Evolutionary conservation across 2,888 invertebrate species (phyloP), one percentile per base, ranked within the genome.

Genomic region (Micropterix aruncella): DNA sequence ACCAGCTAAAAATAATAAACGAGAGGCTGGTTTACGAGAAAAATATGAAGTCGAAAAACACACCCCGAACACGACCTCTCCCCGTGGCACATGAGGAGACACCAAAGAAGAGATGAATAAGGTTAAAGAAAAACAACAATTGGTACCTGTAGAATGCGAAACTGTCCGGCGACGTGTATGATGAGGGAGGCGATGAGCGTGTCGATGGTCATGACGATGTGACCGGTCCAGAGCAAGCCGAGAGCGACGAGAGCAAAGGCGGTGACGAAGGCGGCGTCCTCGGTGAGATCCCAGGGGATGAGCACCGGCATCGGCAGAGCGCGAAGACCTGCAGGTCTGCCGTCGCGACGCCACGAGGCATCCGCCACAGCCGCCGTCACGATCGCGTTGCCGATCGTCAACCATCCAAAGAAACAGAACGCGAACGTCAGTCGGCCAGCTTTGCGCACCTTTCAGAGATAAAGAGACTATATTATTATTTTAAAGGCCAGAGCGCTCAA

Each of bases 161-260:
- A 70, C 50, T 70, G 70, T 2, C 62, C 55, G 45, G 67, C 66
- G 66, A 69, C 67, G 42, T 69, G 69, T 1, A 69, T 52, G 44
- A 70, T 66, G 14, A 70, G 52, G 2, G 69, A 63, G 4, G 62
- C 70, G 46, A 70, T 66, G 47, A 69, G 66, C 1, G 69, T 69
- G 47, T 70, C 70, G 42, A 69, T 66, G 0, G 60, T 60, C 66
- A 70, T 65, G 9, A 70, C 66, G 37, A 70, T 69, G 42, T 69
- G 68, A 2, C 69, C 70, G 0, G 69, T 70, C 69, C 69, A 70
- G 14, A 70, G 51, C 17, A 70, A 51, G 1, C 70, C 70, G 2
- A 64, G 50, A 9, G 66, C 64, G 53, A 68, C 69, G 7, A 70
- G 51, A 2, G 61, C 52, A 48, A 66, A 67, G 0, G 70, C 66